Evolutionary conservation across 1,140 invertebrate species (phyloP), one percentile per base, ranked within the genome.

Genomic region (Antheraea pernyi): DNA sequence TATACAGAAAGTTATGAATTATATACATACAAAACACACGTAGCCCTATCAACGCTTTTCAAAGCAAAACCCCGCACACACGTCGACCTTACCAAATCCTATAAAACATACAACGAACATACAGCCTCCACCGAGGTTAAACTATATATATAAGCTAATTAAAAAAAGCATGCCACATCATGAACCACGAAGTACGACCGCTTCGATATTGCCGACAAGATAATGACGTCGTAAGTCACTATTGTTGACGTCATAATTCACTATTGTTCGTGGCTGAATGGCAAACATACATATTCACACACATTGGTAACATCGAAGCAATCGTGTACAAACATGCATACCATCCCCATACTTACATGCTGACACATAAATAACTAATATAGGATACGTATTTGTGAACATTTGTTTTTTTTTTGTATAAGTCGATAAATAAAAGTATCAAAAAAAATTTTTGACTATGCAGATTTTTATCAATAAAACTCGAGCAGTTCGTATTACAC

Each of bases 1-100:
- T 30, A 30, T 53, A 53, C 46, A 53, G 1, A 42, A 42, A 42
- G 11, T 42, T 42, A 9, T 42, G 46, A 16, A 0, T 16, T 53
- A 53, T 53, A 13, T 53, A 53, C 16, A 53, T 48, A 16, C 46
- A 53, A 53, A 53, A 53, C 13, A 42, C 11, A 42, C 11, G 39
- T 42, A 42, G 39, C 39, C 39, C 46, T 53, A 53, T 53, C 46
- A 53, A 53, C 46, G 46, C 46, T 53, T 53, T 53, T 53, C 46
- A 53, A 53, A 53, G 46, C 46, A 53, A n/a, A n/a, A 6, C 9
- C 13, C 46, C 9, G 9, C 9, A 53, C 11, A 53, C 46, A 53
- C 46, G 11, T 53, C 16, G 46, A 53, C 46, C 46, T 53, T 53
- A 2, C 46, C 13, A 53, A 53, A 16, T 6, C 11, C 46, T 48